A percentile compares a stretch with the other conserved stretches of the same genome.
Evolutionary conservation across 2,888 invertebrate species (phyloP).

Genomic region (Schizaphis graminum): DNA sequence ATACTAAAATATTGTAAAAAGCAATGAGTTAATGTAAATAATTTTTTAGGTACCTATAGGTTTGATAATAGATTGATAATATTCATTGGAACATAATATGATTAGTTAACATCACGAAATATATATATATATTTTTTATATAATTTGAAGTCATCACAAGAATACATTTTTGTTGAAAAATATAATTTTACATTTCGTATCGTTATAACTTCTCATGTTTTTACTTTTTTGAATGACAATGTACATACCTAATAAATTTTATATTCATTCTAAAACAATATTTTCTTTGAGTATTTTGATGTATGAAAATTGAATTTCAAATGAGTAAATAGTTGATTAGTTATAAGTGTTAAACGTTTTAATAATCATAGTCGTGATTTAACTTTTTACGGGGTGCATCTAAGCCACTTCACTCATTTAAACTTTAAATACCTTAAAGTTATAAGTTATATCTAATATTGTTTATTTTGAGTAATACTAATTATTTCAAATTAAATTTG

Average conservation of each 20-base stretch:
- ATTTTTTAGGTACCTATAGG: neutral
- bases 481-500: neutral
- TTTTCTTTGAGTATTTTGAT: neutral
- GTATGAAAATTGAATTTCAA: neutral
- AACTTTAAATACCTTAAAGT: neutral
- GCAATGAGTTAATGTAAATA: neutral
- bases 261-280: neutral
- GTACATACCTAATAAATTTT: neutral
- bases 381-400: neutral
- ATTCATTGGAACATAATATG: neutral
- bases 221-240: neutral
- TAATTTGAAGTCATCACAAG: neutral
- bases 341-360: neutral
- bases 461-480: neutral
- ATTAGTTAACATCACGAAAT: neutral
- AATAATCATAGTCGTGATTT: neutral
- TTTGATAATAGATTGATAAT: neutral
- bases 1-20: neutral
- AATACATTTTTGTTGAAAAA: neutral
- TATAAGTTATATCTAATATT: neutral
- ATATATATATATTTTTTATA: neutral
- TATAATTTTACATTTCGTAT: neutral
- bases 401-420: neutral
- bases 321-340: neutral
- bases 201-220: neutral